Evolutionary conservation across 1,140 invertebrate species (phyloP), one percentile per base, ranked within the genome.

Genomic region (Eriosoma lanigerum): DNA sequence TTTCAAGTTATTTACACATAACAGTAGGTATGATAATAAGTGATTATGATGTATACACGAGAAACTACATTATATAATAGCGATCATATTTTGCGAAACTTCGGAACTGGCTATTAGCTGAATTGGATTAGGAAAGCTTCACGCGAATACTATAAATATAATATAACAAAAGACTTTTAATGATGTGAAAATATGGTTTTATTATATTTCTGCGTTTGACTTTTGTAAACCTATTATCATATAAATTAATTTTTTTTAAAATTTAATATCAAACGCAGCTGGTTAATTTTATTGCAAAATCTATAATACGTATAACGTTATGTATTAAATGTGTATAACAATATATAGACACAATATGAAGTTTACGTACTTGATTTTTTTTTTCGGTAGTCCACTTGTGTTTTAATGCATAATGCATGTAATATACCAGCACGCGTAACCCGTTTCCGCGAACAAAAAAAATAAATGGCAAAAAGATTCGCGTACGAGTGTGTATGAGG

Each of bases 401-500:
- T 56, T 56, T 62, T 78, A 78, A 78, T 78, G 75, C 75, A 78
- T 78, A 78, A 78, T 78, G 75, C 75, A 78, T 78, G 75, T 78
- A 78, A 78, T 78, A 78, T 17, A 62, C 38, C 13, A 48, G 75
- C 75, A 78, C 75, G 75, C 75, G 75, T 62, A 78, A 78, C 75
- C 75, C 73, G 75, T 78, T 78, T 78, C 75, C 75, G 75, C 56
- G 75, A 78, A 78, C 75, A 78, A 78, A 78, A 78, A 76, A 60
- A 78, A 78, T 78, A 78, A 78, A 78, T 78, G 75, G 54, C 52
- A 78, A 60, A 58, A 78, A 78, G 75, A 78, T 78, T 78, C 75
- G 56, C 75, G 56, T 46, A 48, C 46, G 4, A 48, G 38, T 62
- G 19, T 12, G 21, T 76, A 78, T 29, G 75, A 21, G 2, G 24